Evolutionary conservation across 2,797 vertebrate species (phyloP), one percentile per base, ranked within the genome.

Genomic region (Heterohyrax brucei): DNA sequence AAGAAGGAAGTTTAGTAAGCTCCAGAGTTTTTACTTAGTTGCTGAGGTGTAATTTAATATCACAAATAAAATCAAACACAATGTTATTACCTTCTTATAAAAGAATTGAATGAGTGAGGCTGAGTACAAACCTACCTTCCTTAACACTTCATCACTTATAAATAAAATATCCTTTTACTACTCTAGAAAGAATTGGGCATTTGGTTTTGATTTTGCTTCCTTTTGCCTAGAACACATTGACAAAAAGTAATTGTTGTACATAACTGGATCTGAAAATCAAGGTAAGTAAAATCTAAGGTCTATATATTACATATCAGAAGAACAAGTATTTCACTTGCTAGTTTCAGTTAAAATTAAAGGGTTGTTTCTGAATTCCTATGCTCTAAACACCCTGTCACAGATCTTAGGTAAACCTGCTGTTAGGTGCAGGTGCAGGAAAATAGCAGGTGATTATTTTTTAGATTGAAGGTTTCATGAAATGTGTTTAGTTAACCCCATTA

Each of bases 1-100:
- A 80, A 96, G 62, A 24, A 80, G 22, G 62, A 89, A 95, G 76
- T 76, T 95, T 64, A 80, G 85, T 70, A 90, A 94, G 1, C 6
- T 33, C 61, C 64, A 59, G 94, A 95, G 33, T 53, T 97, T 97
- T 92, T 86, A 22, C 30, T 81, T 82, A 95, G 30, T 93, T 97
- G 96, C 96, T 93, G 93, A 95, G 97, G 93, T 39, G 59, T 93
- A 97, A 88, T 77, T 53, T 81, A 95, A 97, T 95, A 95, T 73
- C 78, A 77, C 92, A 93, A 95, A 93, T 48, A 1, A 96, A 97
- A 95, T 95, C 87, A 83, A 93, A 56, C 94, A 96, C 22, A 82
- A 88, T 91, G 59, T 79, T 77, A 82, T 92, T 93, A 78, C 48
- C 56, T 80, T 93, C 62, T 75, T 92, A 96, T 84, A n/a, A 77